Base-by-base conservation (phyloP, 2,888 invertebrate species). In the Odiellus spinosus region DNA sequence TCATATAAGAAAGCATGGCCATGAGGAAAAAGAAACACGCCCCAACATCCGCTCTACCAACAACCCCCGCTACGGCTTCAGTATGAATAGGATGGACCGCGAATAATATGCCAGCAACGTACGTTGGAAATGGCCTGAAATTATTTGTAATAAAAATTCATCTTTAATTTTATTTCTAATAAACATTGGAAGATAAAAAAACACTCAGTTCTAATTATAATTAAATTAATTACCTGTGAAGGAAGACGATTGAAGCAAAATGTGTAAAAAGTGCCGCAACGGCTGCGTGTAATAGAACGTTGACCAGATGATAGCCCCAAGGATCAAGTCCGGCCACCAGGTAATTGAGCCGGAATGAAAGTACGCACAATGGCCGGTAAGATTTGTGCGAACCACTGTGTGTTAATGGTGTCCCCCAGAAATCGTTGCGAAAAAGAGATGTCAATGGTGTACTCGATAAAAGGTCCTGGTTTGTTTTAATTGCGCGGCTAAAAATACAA, bases 331-430 rank as follows among this genome's bases (percentile, higher is more conserved):
- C 80, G 35, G 65, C 73, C 51, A 82, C 71, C 67, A 78, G 76
- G 62, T 70, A 67, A 71, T 88, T 88, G 55, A 86, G 71, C 58
- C 88, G 78, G 71, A 85, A 90, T 56, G 84, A 80, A 54, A 86
- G 77, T 55, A 86, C 84, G 65, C 84, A 84, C 59, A 96, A 72
- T 43, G 95, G 95, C 34, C 96, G 75, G 71, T 91, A 96, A 45
- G 93, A 93, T 61, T 95, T 95, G 71, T 96, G 95, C 11, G 91
- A 91, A 45, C 93, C 93, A 55, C 80, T 77, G 71, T 90, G 88
- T 57, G 76, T 77, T 60, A 96, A 73, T 50, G 91, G 87, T 39
- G 93, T 95, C 43, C 95, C 96, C 96, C 96, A 96, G 71, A 93
- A 96, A 72, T 96, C 95, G 71, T 95, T 82, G 65, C 76, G 76